Evolutionary conservation across 2,888 invertebrate genomes (phyloP), one percentile per base, ranked within the genome.

Genomic region (Apamea monoglypha): DNA sequence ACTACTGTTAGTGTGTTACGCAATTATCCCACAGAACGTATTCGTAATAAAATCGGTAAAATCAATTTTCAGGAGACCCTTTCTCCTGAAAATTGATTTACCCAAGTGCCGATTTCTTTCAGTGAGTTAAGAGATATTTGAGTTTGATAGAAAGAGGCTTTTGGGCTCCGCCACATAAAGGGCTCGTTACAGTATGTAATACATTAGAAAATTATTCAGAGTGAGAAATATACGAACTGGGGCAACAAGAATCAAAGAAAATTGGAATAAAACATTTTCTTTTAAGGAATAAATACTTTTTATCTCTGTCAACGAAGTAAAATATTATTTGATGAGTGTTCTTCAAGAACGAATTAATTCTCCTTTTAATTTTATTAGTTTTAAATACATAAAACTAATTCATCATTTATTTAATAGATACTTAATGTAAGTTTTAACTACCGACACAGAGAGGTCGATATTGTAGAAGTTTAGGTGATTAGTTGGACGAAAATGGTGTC

Each of bases 81-180:
- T 50, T 59, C 73, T 67, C 44, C 32, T 32, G 56, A 74, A 84
- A 86, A 84, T 76, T 81, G 66, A 85, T 83, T 78, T 78, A 66
- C 29, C 25, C 76, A 85, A 83, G 80, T 86, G 74, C 73, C 44
- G 76, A 86, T 74, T 80, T 80, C 80, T 86, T 85, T 83, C 75
- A 73, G 56, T 83, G 80, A 83, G 67, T 70, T 72, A 77, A 69
- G 32, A 78, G 80, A 75, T 80, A 67, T 86, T 80, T 71, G 53
- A 76, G 61, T 47, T 77, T 69, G 36, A 76, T 72, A 44, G 61
- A 81, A 84, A 56, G 56, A 70, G 44, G 61, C 66, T 80, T 82
- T 81, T 67, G 66, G 36, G 61, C 29, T 63, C 47, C 32, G 21
- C 78, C 82, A 53, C 64, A 85, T 53, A 85, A 73, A 76, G 66